These are phyloP conservation scores for Butorides virescens DNA, from an alignment of 2,113 vertebrate species.

Conservation along the genomic window DNA sequence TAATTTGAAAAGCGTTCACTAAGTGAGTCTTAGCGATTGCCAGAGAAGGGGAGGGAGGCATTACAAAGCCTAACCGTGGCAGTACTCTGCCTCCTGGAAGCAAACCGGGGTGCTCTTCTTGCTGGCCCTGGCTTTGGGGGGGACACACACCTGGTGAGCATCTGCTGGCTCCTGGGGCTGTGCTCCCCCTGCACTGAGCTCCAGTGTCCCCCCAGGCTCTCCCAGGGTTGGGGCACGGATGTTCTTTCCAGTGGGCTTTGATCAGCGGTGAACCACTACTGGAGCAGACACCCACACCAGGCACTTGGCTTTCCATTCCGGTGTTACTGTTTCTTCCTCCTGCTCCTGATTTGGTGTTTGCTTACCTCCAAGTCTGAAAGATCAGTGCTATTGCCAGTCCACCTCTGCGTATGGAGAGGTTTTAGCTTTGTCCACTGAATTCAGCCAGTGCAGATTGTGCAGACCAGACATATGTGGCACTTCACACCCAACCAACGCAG, in stretches of 20 bases:
- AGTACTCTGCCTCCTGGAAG: neutral
- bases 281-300: neutral
- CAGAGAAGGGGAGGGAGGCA: neutral
- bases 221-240: neutral
- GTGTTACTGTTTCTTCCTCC: neutral
- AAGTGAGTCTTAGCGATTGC: neutral
- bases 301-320: neutral
- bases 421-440: neutral
- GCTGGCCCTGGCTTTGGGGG: neutral
- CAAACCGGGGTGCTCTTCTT: neutral
- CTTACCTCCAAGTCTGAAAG: neutral
- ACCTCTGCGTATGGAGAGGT: neutral
- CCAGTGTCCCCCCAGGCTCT: neutral
- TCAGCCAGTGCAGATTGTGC: neutral
- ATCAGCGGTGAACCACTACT: neutral
- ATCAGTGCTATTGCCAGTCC: neutral
- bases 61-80: neutral
- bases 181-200: neutral
- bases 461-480: neutral
- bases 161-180: neutral
- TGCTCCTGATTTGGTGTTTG: neutral
- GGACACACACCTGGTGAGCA: neutral
- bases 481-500: neutral
- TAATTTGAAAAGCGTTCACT: neutral
- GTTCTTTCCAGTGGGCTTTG: neutral